phyloP scores from a whole-genome alignment of 2,888 invertebrate genomes.

The Lochmaea crataegi region DNA sequence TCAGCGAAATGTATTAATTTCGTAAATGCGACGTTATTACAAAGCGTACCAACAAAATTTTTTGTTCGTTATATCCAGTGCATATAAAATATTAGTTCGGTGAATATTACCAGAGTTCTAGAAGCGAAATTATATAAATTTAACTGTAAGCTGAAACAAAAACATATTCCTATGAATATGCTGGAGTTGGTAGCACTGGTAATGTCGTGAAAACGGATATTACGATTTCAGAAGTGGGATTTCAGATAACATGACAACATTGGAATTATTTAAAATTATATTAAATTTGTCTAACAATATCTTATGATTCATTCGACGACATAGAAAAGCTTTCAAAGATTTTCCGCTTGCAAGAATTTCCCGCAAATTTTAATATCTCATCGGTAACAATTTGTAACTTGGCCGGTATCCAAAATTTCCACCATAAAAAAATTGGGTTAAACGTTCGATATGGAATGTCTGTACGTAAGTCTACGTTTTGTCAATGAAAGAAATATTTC shows the following conservation, averaged over 20 bases:
- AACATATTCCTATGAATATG: too few species aligned
- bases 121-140: background rate
- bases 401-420: constrained; percentile 38
- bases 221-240: too few species aligned
- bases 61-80: background rate
- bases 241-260: too few species aligned
- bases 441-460: constrained; percentile 16
- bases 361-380: constrained; percentile 38
- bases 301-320: constrained; percentile 20
- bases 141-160: background rate
- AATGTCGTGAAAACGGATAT: too few species aligned
- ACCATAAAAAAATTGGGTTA: constrained; percentile 12
- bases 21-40: background rate
- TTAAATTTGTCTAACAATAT: too few species aligned
- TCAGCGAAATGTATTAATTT: background rate
- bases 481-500: too few species aligned
- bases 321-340: constrained; percentile 47
- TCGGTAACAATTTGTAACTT: constrained; percentile 36
- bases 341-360: constrained; percentile 37
- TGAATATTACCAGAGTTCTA: background rate
- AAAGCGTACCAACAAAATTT: background rate
- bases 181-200: too few species aligned
- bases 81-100: background rate
- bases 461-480: background rate
- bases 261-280: too few species aligned